A percentile compares a stretch with the other conserved stretches of the same genome.
Evolutionary conservation across 1,140 invertebrate species (phyloP).

Genomic region (Tetranychus cinnabarinus): DNA sequence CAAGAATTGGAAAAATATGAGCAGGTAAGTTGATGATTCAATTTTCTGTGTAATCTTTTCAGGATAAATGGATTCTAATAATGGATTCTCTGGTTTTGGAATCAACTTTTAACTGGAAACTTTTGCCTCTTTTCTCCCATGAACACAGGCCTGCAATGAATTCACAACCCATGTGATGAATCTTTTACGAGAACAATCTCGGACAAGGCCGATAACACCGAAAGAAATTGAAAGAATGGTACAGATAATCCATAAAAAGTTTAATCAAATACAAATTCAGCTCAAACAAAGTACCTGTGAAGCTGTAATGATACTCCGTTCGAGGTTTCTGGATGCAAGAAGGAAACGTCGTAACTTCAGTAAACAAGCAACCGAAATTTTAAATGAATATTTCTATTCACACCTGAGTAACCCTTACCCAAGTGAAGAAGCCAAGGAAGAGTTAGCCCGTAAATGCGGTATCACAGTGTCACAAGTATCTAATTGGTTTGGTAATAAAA

Average conservation of each 20-base stretch:
- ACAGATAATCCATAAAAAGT: constrained; percentile 98
- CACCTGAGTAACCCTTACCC: constrained; percentile 98
- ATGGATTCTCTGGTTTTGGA: too few species aligned
- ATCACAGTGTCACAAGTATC: constrained; percentile 92
- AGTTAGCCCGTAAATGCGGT: constrained; percentile 94
- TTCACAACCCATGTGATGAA: constrained; percentile 99
- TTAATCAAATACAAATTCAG: constrained; percentile 98
- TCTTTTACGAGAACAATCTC: constrained; percentile 82
- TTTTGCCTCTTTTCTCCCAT: neutral
- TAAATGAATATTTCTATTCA: constrained; percentile 99
- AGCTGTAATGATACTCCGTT: constrained; percentile 97
- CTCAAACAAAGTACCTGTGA: constrained; percentile 98
- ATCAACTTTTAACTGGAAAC: neutral
- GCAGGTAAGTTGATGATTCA: constrained; percentile 31
- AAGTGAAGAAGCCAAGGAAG: constrained; percentile 98
- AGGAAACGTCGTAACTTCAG: constrained; percentile 97
- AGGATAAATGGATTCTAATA: too few species aligned
- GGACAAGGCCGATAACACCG: constrained; percentile 79
- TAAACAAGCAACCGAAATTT: constrained; percentile 97
- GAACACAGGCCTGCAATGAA: constrained; percentile 81
- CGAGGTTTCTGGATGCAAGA: constrained; percentile 80
- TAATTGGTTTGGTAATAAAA: constrained; percentile 99
- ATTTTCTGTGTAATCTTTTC: too few species aligned
- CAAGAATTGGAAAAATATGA: constrained; percentile 98
- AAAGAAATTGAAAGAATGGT: constrained; percentile 99